Conservation (phyloP, 2,113 vertebrate genomes). For the Misgurnus mizolepis region DNA sequence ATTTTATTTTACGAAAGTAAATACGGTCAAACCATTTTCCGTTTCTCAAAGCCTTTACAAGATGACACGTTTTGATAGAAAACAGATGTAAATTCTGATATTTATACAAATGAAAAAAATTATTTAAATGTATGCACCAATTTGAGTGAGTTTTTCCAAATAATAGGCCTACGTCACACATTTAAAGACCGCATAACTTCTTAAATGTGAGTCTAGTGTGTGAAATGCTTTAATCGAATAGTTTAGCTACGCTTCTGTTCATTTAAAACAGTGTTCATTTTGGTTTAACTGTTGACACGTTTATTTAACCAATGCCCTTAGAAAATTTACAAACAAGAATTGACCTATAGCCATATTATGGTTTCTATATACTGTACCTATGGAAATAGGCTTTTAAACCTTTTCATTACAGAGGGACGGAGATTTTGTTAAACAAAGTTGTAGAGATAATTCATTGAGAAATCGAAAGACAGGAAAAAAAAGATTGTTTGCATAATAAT, state of each 20-base stretch:
- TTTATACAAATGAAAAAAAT: not conserved
- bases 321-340: conserved; percentile 56
- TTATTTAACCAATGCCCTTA: conserved; percentile 68
- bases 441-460: not conserved
- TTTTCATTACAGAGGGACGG: not conserved
- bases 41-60: not conserved
- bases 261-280: conserved; percentile 61
- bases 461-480: not conserved
- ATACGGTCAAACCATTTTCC: not conserved
- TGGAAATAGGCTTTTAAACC: not conserved
- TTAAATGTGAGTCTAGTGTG: not conserved
- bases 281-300: too few species aligned
- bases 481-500: too few species aligned
- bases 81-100: not conserved
- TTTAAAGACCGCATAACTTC: not conserved
- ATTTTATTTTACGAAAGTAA: too few species aligned
- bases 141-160: not conserved
- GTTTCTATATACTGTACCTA: not conserved
- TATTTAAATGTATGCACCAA: not conserved
- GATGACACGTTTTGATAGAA: not conserved
- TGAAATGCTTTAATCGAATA: conserved; percentile 67
- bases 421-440: not conserved
- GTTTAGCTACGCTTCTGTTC: conserved; percentile 70
- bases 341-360: not conserved
- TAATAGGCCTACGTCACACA: not conserved